These are phyloP conservation scores for Dendroctonus valens DNA, from an alignment of 1,140 invertebrate genomes.

Conservation along the genomic window DNA sequence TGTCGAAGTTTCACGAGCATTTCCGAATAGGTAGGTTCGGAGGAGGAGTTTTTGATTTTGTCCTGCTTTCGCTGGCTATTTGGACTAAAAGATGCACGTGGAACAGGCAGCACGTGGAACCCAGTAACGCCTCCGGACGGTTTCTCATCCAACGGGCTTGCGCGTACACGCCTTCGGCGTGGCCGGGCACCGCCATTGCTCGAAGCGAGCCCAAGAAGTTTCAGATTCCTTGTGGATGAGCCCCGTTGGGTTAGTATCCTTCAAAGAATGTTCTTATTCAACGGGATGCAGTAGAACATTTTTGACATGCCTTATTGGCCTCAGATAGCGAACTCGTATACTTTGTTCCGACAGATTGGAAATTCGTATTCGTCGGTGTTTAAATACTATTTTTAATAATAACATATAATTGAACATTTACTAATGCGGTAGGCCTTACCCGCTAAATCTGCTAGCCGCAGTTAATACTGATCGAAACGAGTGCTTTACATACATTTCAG, in stretches of 20 bases:
- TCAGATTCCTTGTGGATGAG: constrained; percentile 28
- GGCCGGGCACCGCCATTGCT: constrained; percentile 40
- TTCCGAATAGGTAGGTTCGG: constrained; percentile 15
- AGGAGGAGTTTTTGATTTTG: constrained; percentile 47
- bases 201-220: constrained; percentile 18
- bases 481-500: too few species aligned
- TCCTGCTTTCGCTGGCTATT: constrained; percentile 43
- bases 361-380: too few species aligned
- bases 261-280: constrained; percentile 29
- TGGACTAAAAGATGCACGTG: constrained; percentile 46
- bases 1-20: constrained; percentile 16
- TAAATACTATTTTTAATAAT: too few species aligned
- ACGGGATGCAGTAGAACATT: constrained; percentile 10
- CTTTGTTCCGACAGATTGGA: too few species aligned
- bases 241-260: constrained; percentile 24
- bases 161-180: constrained; percentile 35
- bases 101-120: constrained; percentile 47
- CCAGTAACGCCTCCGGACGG: constrained; percentile 31
- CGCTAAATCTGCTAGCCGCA: too few species aligned
- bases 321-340: too few species aligned
- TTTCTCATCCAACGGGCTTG: constrained; percentile 29
- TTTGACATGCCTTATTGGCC: not conserved
- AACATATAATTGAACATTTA: too few species aligned
- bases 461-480: too few species aligned
- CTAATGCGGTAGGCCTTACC: too few species aligned